Evolutionary conservation across 2,797 vertebrate genomes (phyloP).

Genomic region (Acipenser oxyrinchus): DNA sequence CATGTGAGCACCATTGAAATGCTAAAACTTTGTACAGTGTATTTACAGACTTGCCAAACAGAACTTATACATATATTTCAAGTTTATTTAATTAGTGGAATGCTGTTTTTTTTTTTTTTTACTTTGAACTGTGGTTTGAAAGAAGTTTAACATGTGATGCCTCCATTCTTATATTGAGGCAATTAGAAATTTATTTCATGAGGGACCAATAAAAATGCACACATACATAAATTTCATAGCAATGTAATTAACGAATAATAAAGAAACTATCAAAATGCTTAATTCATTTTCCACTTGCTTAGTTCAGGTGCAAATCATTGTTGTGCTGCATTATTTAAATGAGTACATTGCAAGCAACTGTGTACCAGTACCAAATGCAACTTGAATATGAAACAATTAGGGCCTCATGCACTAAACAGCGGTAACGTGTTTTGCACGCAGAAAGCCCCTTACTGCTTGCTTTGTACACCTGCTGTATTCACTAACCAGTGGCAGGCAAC

Average conservation of each 20-base stretch:
- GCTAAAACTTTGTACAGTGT: no score
- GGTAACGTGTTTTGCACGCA: no score
- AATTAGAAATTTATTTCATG: constrained; percentile 40
- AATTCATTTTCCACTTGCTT: constrained; percentile 26
- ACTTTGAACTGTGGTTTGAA: constrained; percentile 33
- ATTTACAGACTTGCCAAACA: no score
- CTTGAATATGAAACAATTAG: no score
- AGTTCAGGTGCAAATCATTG: constrained; percentile 32
- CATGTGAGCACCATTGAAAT: no score
- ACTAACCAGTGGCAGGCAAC: no score
- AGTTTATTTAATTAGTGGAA: constrained; percentile 1
- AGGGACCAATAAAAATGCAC: constrained; percentile 29
- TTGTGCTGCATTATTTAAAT: constrained; percentile 23
- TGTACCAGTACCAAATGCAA: no score
- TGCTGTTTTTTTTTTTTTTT: constrained; percentile 2
- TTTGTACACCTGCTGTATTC: no score
- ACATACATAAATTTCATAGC: constrained; percentile 34
- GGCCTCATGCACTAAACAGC: no score
- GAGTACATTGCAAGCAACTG: constrained; percentile 25
- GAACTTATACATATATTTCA: neutral
- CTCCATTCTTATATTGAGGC: constrained; percentile 34
- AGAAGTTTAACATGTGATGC: constrained; percentile 27
- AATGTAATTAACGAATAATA: constrained; percentile 36
- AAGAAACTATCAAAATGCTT: constrained; percentile 32
- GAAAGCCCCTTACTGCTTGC: no score